phyloP scores from a whole-genome alignment of 1,140 invertebrate genomes.

The Orchestia grillus region DNA sequence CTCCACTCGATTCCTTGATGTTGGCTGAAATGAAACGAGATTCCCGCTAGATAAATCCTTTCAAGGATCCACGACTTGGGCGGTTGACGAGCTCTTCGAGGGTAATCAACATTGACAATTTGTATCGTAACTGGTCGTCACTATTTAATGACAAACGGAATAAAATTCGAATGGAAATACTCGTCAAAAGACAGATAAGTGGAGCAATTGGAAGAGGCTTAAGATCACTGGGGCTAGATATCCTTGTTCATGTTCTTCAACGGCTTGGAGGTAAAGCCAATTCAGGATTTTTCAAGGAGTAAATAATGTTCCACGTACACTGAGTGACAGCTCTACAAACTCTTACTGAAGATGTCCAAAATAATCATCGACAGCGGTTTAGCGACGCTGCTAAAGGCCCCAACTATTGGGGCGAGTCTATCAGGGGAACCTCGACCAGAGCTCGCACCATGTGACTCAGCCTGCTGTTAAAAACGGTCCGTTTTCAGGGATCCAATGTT shows the following conservation, averaged over 20 bases:
- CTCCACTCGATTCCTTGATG: conserved; percentile 50
- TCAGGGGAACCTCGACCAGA: too few relatives aligned
- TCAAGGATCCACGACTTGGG: background rate
- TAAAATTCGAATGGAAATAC: background rate
- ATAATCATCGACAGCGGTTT: too few relatives aligned
- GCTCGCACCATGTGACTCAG: too few relatives aligned
- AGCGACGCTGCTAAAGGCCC: too few relatives aligned
- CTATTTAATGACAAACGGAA: background rate
- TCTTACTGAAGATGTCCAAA: too few relatives aligned
- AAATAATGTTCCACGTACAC: too few relatives aligned
- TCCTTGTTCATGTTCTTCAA: background rate
- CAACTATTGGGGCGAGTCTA: too few relatives aligned
- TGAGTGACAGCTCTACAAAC: too few relatives aligned
- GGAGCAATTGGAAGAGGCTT: background rate
- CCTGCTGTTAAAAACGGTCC: too few relatives aligned
- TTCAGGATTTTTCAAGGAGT: background rate
- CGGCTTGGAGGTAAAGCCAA: background rate
- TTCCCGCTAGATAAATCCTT: conserved; percentile 40
- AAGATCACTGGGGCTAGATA: background rate
- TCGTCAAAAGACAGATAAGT: background rate
- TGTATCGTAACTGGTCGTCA: background rate
- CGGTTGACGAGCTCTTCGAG: background rate
- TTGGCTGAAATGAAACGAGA: conserved; percentile 40
- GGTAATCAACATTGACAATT: background rate
- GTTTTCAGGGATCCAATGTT: too few relatives aligned